Base-by-base conservation (phyloP, 2,113 vertebrate genomes). In the Gymnorhina tibicen region DNA sequence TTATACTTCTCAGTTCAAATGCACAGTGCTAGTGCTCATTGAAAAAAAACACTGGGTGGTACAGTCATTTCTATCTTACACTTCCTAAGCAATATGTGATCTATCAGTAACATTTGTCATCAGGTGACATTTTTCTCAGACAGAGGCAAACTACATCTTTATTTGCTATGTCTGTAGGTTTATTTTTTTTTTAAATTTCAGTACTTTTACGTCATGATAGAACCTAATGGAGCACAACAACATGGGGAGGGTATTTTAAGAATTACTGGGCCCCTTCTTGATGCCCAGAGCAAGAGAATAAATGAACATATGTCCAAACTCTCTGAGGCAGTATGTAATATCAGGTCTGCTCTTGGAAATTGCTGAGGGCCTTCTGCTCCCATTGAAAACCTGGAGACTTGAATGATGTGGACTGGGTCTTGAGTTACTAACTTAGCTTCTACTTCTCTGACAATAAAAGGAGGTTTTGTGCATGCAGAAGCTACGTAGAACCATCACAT, bases 1-100 rank as follows among this genome's bases (percentile, higher is more conserved):
- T 98, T 97, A 97, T 53, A 85, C 53, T 87, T 95, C 83, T 96
- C 66, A 91, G 62, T 95, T 96, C 72, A 95, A 91, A 95, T 63
- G 73, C 28, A 92, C 37, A 68, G 30, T 44, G 49, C 47, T 87
- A 92, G 42, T 23, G 32, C 62, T 76, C 79, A 85, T 58, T 95
- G 49, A 86, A 89, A 93, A 93, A 91, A 95, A 84, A 37, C 77
- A 49, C 32, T 53, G 21, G 3, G 44, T 70, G 42, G 41, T 80
- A 91, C 79, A 90, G 52, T 93, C 20, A 75, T 82, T 58, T 85
- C 85, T 56, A 75, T 76, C 46, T 78, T 74, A 84, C 9, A 66
- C 63, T 52, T 81, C 58, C 44, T 50, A 91, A 91, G 73, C 50
- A 73, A 76, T 44, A 81, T 56, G 30, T 46, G 44, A 67, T 82